These are phyloP conservation scores for Erebia epiphron DNA, from an alignment of 2,888 invertebrate species.

Conservation along the genomic window DNA sequence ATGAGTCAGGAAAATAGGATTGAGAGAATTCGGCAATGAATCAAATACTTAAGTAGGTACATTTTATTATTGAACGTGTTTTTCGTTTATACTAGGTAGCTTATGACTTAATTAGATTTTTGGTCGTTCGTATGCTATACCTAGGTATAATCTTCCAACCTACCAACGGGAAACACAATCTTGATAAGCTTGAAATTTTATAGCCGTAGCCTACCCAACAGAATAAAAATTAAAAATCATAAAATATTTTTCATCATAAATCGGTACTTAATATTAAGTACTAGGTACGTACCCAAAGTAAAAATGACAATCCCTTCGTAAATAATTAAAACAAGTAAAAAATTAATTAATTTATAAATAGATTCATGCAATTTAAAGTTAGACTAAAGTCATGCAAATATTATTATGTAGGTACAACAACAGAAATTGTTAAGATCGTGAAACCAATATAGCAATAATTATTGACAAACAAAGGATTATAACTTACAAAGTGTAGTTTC, in stretches of 20 bases:
- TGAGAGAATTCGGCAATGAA: conserved; percentile 28
- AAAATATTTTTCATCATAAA: no score
- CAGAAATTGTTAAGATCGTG: conserved; percentile 1
- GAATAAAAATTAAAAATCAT: no score
- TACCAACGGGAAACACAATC: not conserved
- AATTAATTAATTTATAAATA: not conserved
- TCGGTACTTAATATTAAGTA: no score
- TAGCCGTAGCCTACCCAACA: no score
- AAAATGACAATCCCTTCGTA: no score
- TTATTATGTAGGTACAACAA: not conserved
- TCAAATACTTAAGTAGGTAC: no score
- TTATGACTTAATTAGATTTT: conserved; percentile 29
- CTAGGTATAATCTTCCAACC: not conserved
- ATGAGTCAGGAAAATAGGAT: conserved; percentile 30
- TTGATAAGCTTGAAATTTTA: no score
- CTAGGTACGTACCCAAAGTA: no score
- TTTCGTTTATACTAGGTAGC: conserved; percentile 6
- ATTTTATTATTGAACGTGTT: conserved; percentile 1
- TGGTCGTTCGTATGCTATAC: conserved; percentile 9
- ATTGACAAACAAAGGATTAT: conserved; percentile 72
- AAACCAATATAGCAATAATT: conserved; percentile 44
- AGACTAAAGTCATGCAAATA: not conserved
- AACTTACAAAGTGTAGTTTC: conserved; percentile 68
- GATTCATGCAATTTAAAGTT: not conserved
- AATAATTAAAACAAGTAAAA: not conserved